phyloP scores from a whole-genome alignment of 2,113 vertebrate species.

The Callospermophilus lateralis region DNA sequence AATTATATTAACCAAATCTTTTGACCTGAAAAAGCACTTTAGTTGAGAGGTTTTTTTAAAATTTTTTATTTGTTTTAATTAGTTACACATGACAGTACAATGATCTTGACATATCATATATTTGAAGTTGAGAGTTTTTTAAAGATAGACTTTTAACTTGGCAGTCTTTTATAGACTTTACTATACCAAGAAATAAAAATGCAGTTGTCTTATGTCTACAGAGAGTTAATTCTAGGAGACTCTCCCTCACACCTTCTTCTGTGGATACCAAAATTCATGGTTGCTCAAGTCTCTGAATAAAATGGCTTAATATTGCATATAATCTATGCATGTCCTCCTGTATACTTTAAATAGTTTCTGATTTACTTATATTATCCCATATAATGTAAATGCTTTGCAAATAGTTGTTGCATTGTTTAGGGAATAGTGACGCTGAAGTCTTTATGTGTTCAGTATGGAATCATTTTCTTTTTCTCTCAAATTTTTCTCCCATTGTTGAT shows the following conservation, averaged over 20 bases:
- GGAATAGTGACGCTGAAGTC: not conserved
- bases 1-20: not conserved
- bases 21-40: conserved; percentile 42
- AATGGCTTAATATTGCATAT: not conserved
- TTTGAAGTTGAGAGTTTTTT: not conserved
- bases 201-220: not conserved
- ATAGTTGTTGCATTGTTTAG: not conserved
- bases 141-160: conserved; percentile 34
- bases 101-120: too few species aligned
- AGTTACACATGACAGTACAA: too few species aligned
- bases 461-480: too few species aligned
- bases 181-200: conserved; percentile 38
- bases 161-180: conserved; percentile 35
- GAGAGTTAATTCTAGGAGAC: too few species aligned
- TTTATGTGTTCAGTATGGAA: not conserved
- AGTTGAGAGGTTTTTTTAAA: not conserved
- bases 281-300: not conserved
- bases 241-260: too few species aligned
- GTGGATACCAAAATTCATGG: not conserved
- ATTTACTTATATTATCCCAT: not conserved
- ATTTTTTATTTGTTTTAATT: too few species aligned
- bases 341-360: not conserved
- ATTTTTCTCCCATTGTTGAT: not conserved
- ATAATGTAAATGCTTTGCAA: not conserved
- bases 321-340: not conserved